These are phyloP conservation scores for Arbacia lixula DNA, from an alignment of 53 echinoderm and acorn worm species.

Conservation along the genomic window DNA sequence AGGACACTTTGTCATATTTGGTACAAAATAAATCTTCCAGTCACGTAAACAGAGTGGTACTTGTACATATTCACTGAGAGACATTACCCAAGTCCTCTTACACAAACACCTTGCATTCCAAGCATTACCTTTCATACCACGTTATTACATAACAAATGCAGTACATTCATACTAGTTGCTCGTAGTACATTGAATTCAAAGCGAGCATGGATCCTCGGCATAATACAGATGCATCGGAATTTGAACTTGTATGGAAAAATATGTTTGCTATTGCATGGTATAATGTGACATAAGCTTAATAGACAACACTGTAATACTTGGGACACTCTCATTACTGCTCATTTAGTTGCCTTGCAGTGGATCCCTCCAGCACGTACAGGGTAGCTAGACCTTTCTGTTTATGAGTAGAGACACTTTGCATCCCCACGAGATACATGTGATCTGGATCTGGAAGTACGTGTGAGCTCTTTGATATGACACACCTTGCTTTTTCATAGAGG, in stretches of 20 bases:
- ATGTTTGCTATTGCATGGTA: too few relatives aligned
- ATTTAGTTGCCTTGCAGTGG: too few relatives aligned
- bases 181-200: constrained; percentile 21
- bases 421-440: too few relatives aligned
- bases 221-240: too few relatives aligned
- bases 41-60: constrained; percentile 28
- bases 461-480: constrained; percentile 15
- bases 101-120: constrained; percentile 34
- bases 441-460: neutral
- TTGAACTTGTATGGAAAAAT: too few relatives aligned
- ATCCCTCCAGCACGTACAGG: too few relatives aligned
- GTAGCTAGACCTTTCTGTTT: too few relatives aligned
- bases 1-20: constrained; percentile 57
- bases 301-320: too few relatives aligned
- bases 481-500: constrained; percentile 20
- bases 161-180: constrained; percentile 44
- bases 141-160: constrained; percentile 17
- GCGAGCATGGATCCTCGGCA: too few relatives aligned
- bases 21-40: constrained; percentile 60
- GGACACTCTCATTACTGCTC: too few relatives aligned
- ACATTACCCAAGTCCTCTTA: constrained; percentile 23
- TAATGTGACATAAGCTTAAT: too few relatives aligned
- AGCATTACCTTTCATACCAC: neutral
- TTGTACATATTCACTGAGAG: constrained; percentile 20
- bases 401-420: too few relatives aligned